These are phyloP conservation scores for Rhodinocichla rosea DNA, from an alignment of 2,113 vertebrate genomes.

Conservation along the genomic window DNA sequence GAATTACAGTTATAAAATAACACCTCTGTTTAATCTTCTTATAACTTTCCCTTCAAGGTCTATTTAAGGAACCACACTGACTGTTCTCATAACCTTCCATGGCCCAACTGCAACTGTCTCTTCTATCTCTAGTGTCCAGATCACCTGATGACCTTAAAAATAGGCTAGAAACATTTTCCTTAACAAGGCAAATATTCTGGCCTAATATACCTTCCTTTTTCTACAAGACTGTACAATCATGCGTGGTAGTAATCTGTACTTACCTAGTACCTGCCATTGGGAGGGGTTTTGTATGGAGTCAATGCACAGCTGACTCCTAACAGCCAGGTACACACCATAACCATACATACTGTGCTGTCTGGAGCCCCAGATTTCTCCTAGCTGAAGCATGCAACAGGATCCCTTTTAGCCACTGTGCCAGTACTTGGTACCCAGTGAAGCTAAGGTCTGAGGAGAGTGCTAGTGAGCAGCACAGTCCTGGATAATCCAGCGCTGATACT, in stretches of 20 bases:
- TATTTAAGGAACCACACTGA: neutral
- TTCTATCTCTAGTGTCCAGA: neutral
- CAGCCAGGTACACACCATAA: neutral
- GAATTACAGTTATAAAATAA: neutral
- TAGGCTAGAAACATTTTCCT: neutral
- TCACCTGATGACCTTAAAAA: neutral
- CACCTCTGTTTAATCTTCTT: neutral
- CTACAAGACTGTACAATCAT: neutral
- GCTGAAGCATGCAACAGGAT: neutral
- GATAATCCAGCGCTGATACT: neutral
- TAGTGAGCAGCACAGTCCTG: neutral
- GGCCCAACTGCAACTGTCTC: neutral
- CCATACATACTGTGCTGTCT: fast-evolving
- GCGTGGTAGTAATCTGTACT: neutral
- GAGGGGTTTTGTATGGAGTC: neutral
- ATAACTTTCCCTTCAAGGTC: neutral
- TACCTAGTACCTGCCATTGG: neutral
- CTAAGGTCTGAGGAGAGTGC: neutral
- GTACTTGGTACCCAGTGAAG: neutral
- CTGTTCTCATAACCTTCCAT: neutral
- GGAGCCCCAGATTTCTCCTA: neutral
- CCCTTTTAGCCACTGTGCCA: neutral
- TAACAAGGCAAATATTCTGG: neutral
- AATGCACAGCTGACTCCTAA: neutral
- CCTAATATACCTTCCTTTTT: neutral